A percentile compares a stretch with the other conserved stretches of the same genome.
Evolutionary conservation across 2,888 invertebrate genomes (phyloP).

Genomic region (Cantharis rufa): DNA sequence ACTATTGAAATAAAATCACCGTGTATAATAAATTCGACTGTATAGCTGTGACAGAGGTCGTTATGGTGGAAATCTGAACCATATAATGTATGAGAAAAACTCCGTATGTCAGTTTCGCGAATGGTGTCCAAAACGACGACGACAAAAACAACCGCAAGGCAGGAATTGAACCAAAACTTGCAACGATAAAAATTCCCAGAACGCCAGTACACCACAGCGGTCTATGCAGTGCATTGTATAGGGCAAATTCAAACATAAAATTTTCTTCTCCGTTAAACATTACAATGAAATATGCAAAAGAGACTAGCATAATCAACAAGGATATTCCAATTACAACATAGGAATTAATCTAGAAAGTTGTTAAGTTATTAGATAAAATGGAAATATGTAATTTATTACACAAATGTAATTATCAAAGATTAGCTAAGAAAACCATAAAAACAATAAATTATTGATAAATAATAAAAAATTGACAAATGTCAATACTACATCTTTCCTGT

Average conservation of each 20-base stretch:
- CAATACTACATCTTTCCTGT: too few species aligned
- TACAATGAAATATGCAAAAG: slow-evolving; percentile 58
- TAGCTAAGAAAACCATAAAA: too few species aligned
- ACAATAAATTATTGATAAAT: too few species aligned
- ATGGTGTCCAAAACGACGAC: slow-evolving; percentile 64
- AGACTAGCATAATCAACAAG: slow-evolving; percentile 55
- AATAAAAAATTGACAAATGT: too few species aligned
- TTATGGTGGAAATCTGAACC: slow-evolving; percentile 47
- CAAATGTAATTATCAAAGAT: too few species aligned
- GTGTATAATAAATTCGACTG: too few species aligned
- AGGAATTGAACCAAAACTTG: slow-evolving; percentile 57
- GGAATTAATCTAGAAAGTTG: slow-evolving; percentile 58
- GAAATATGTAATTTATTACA: too few species aligned
- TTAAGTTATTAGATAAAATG: too few species aligned
- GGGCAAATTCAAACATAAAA: slow-evolving; percentile 58
- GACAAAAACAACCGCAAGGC: slow-evolving; percentile 55
- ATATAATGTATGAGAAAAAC: slow-evolving; percentile 63
- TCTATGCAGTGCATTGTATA: slow-evolving; percentile 63
- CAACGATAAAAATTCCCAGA: slow-evolving; percentile 57
- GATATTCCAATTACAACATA: slow-evolving; percentile 54
- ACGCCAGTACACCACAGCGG: slow-evolving; percentile 62
- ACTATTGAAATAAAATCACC: too few species aligned
- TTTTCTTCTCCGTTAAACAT: slow-evolving; percentile 60
- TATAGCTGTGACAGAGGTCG: too few species aligned
- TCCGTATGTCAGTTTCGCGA: slow-evolving; percentile 64